Evolutionary conservation across 2,888 invertebrate species (phyloP).

Genomic region (Stictocephala bisonia): DNA sequence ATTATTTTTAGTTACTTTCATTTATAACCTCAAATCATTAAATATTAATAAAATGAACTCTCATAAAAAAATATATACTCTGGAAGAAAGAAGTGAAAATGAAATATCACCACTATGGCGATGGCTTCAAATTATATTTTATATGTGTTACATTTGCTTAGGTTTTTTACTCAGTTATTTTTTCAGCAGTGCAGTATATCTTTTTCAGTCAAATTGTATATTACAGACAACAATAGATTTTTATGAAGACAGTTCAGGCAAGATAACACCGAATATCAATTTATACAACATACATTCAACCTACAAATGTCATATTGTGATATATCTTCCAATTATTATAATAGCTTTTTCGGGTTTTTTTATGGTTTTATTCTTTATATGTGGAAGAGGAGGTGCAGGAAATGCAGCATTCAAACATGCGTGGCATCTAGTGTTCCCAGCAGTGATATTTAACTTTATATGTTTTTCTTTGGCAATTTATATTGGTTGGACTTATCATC

Average conservation of each 20-base stretch:
- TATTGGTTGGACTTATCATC: not conserved
- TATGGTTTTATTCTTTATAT: not conserved
- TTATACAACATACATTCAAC: too few relatives aligned
- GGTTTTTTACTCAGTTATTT: not conserved
- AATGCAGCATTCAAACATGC: not conserved
- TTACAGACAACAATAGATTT: too few relatives aligned
- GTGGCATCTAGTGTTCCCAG: slow-evolving; percentile 2
- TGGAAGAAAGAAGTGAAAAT: slow-evolving; percentile 1
- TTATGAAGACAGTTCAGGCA: too few relatives aligned
- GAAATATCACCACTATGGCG: not conserved
- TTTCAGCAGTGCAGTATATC: too few relatives aligned
- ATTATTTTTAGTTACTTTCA: too few relatives aligned
- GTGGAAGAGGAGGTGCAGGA: slow-evolving; percentile 19
- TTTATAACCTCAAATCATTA: too few relatives aligned
- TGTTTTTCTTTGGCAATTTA: not conserved
- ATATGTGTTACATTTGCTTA: not conserved
- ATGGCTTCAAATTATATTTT: not conserved
- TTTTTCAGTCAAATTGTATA: too few relatives aligned
- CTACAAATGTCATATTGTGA: too few relatives aligned
- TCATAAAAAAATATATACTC: not conserved
- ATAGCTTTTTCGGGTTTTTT: slow-evolving; percentile 7
- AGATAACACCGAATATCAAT: too few relatives aligned
- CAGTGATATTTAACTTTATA: not conserved
- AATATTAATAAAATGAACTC: too few relatives aligned
- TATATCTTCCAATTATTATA: not conserved